Evolutionary conservation across 2,797 vertebrate species (phyloP).

Genomic region (Poeciliopsis gracilis): DNA sequence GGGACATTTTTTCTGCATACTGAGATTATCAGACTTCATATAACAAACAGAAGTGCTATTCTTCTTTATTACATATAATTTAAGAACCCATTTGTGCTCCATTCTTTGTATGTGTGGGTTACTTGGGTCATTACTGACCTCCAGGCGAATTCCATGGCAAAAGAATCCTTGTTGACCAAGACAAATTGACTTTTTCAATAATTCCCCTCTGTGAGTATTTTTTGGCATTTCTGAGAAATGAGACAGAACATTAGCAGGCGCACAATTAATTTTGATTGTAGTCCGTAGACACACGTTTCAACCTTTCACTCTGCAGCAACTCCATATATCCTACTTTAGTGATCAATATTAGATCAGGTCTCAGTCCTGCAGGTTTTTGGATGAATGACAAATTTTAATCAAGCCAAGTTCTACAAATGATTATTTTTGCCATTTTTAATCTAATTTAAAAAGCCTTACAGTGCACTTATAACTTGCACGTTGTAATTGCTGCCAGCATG

Average conservation of each 20-base stretch:
- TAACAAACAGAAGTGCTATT: not conserved
- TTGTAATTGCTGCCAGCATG: constrained; percentile 13
- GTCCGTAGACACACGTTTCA: not conserved
- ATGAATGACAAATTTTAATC: not conserved
- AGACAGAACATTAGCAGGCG: constrained; percentile 34
- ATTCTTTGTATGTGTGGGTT: not conserved
- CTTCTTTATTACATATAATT: not conserved
- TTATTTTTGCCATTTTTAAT: constrained; percentile 10
- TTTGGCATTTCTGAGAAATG: constrained; percentile 55
- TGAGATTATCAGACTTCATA: not conserved
- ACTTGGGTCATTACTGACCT: not conserved
- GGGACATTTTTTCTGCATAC: not conserved
- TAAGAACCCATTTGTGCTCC: not conserved
- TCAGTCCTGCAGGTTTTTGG: constrained; percentile 9
- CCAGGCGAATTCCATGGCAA: not conserved
- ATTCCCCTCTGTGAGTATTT: constrained; percentile 2
- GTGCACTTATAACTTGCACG: constrained; percentile 19
- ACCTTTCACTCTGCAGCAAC: not conserved
- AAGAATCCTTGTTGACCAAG: not conserved
- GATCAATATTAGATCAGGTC: constrained; percentile 1
- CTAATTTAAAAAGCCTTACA: constrained; percentile 10
- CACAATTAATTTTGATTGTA: constrained; percentile 14
- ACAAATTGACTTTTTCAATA: not conserved
- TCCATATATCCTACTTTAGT: not conserved
- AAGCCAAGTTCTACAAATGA: constrained; percentile 1